Evolutionary conservation across 92 coral and sea anemone species (phyloP).

Genomic region (Meandrina meandrites): DNA sequence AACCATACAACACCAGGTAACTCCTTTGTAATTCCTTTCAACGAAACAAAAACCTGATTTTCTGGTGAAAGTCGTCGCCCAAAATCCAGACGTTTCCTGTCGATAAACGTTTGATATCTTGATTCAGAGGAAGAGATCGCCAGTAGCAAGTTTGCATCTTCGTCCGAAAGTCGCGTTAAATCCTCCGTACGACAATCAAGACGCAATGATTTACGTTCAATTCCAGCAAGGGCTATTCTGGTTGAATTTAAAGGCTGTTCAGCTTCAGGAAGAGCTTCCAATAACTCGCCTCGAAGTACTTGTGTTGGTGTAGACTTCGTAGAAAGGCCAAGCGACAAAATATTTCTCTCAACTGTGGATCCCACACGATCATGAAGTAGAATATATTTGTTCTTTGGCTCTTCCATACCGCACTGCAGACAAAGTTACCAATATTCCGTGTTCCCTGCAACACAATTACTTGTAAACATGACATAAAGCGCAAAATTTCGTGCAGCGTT

Average conservation of each 20-base stretch:
- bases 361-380: slow-evolving; percentile 49
- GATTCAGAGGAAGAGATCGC: slow-evolving; percentile 54
- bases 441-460: background rate
- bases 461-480: too few species aligned
- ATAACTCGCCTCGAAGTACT: slow-evolving; percentile 57
- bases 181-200: slow-evolving; percentile 36
- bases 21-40: slow-evolving; percentile 51
- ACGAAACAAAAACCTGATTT: slow-evolving; percentile 42
- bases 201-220: slow-evolving; percentile 27
- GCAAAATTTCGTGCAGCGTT: too few species aligned
- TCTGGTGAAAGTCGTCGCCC: background rate
- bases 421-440: background rate
- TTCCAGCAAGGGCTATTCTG: slow-evolving; percentile 55
- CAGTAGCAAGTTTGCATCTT: slow-evolving; percentile 60
- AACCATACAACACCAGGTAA: slow-evolving; percentile 73
- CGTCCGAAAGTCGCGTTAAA: slow-evolving; percentile 32
- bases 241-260: slow-evolving; percentile 60
- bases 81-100: slow-evolving; percentile 55
- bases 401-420: slow-evolving; percentile 25
- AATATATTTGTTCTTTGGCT: slow-evolving; percentile 37
- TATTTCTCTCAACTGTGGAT: slow-evolving; percentile 13
- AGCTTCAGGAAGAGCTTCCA: slow-evolving; percentile 61
- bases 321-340: slow-evolving; percentile 22
- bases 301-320: slow-evolving; percentile 32
- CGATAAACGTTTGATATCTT: slow-evolving; percentile 54